phyloP scores from a whole-genome alignment of 2,888 invertebrate species.

The Nomada ferruginata region DNA sequence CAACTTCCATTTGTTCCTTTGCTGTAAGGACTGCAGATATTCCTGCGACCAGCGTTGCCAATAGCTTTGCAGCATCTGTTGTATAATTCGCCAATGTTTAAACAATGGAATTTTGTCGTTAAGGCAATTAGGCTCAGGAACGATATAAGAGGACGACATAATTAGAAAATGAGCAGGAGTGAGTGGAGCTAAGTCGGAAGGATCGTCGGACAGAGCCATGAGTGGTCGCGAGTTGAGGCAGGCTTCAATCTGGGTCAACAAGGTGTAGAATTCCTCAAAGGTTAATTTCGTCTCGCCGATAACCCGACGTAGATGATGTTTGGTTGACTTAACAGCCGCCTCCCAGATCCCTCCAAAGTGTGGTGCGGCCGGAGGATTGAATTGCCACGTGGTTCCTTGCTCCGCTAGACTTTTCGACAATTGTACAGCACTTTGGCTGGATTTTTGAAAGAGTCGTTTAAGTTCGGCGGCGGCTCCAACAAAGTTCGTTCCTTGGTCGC shows the following conservation, averaged over 20 bases:
- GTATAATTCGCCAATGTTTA: too few relatives aligned
- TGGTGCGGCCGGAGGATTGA: background rate
- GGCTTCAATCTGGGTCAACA: background rate
- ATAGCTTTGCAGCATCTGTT: too few relatives aligned
- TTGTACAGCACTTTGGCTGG: too few relatives aligned
- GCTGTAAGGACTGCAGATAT: constrained; percentile 6
- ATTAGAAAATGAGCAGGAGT: background rate
- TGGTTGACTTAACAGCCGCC: background rate
- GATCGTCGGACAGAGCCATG: background rate
- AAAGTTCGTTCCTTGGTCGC: background rate
- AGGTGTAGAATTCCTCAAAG: background rate
- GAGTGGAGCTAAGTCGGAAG: background rate
- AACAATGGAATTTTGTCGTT: too few relatives aligned
- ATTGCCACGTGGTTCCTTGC: background rate
- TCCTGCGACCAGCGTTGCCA: too few relatives aligned
- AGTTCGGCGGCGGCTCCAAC: background rate
- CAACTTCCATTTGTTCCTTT: constrained; percentile 21
- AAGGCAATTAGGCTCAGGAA: too few relatives aligned
- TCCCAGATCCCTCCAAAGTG: background rate
- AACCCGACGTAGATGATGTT: background rate
- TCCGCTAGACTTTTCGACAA: too few relatives aligned
- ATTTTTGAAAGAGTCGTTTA: background rate
- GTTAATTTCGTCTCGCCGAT: background rate
- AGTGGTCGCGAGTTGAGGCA: background rate
- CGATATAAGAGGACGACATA: too few relatives aligned